Base-by-base conservation (phyloP, 2,888 invertebrate genomes). In the Chrysodeixis includens region DNA sequence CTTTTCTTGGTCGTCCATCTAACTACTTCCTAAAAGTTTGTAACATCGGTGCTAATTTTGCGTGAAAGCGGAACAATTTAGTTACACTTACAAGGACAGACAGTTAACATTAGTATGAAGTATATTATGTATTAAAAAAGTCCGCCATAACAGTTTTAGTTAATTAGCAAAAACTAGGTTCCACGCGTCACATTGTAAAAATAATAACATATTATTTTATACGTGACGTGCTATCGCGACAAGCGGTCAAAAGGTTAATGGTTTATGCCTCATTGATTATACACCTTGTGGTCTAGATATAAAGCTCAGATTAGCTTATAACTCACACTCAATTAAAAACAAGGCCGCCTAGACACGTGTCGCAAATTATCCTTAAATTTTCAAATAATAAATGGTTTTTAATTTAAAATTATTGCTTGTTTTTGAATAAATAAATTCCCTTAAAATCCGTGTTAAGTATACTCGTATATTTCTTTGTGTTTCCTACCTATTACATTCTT, bases 221-320 rank as follows among this genome's bases (percentile, higher is more conserved):
- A 72, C 74, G 68, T 79, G 72, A 62, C 63, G 49, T 59, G 53
- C 70, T 79, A 79, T 74, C 67, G 62, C 20, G 16, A 55, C 56
- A 67, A 77, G 74, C 70, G 62, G 78, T 70, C 70, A 74, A 62
- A 76, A 65, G 62, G 67, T 54, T 73, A 76, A 73, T 70, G 62
- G 54, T 55, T 59, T 66, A 55, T 30, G 35, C 16, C n/a, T 49
- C 62, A 64, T 54, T 62, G 30, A 56, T 65, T 55, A 20, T 49
- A n/a, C n/a, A 70, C 70, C 56, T 58, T 73, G 70, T 30, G 44
- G 52, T 20, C 22, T 53, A 0, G 20, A 7, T 0, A 53, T 69
- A 69, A 58, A 68, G 69, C 69, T 55, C 16, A 56, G 32, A 76
- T 72, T 63, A 62, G 22, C 56, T 44, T 35, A 52, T 63, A 52